Base-by-base conservation (phyloP, 2,113 vertebrate species). In the Odocoileus hemionus region DNA sequence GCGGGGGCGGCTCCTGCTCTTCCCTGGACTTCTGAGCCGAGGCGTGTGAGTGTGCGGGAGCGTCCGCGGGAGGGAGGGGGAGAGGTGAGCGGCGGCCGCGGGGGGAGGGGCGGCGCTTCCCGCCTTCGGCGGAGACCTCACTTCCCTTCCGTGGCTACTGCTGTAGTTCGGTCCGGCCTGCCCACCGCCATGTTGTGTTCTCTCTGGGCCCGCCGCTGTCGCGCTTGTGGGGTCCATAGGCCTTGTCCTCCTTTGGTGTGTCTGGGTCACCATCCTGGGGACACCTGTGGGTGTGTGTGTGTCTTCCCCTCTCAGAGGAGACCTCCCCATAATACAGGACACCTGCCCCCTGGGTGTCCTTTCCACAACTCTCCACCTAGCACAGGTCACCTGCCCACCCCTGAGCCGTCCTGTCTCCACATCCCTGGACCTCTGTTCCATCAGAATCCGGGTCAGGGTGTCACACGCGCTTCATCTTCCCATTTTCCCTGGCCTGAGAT, bases 11-110 rank as follows among this genome's bases (percentile, higher is more conserved):
- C 83, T 93, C 26, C 85, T 82, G 92, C 36, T 97, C 54, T 87
- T 93, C 67, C 47, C 45, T 43, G 91, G 94, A 95, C 94, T 87
- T 39, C 39, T 33, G 54, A 82, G 45, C 86, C 47, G 85, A 92
- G 70, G 76, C 79, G n/a, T 96, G 98, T 98, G 94, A 98, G 98
- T 98, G 70, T 57, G 52, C 33, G 80, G 89, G 60, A 58, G 54
- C 52, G 47, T 47, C 39, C 11, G 90, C 45, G 80, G 57, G 86
- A 57, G 19, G 86, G 86, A 23, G 61, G 33, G 86, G 57, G 86
- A 74, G 64, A 26, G 36, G 93, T 33, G 61, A 90, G 57, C 47
- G 47, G 43, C 36, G 21, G 78, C 26, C 43, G 84, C 74, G 88
- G 89, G 93, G 86, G 90, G 94, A 91, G 86, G 97, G 96, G 95